Percentiles rank a stretch among this genome's conserved stretches.
Conservation (phyloP, 2,113 vertebrate genomes). For the Apaloderma vittatum region DNA sequence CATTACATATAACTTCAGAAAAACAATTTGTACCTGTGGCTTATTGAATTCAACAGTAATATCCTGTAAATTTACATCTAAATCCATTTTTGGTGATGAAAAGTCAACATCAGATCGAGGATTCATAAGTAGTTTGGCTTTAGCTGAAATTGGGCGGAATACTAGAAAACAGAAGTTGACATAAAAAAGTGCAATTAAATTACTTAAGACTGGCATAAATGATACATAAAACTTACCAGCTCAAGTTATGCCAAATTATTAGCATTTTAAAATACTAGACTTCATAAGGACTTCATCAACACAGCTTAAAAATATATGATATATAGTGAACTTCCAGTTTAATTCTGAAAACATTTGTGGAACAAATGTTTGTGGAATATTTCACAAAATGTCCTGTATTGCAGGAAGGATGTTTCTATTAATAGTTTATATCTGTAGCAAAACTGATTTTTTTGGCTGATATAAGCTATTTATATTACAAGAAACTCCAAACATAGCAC, state of each 20-base stretch:
- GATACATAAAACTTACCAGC: background rate
- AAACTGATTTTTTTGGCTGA: background rate
- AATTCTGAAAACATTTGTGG: background rate
- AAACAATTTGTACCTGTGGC: conserved; percentile 85
- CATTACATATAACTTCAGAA: background rate
- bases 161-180: conserved; percentile 81
- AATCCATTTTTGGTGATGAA: conserved; percentile 92
- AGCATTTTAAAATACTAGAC: background rate
- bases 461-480: background rate
- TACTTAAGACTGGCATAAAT: background rate
- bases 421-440: background rate
- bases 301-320: background rate
- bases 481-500: background rate
- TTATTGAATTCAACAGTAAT: conserved; percentile 94
- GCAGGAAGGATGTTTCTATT: background rate
- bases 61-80: conserved; percentile 90
- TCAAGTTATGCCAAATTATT: background rate
- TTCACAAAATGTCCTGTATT: background rate
- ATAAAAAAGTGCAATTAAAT: background rate
- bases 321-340: background rate
- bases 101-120: conserved; percentile 94
- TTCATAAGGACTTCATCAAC: background rate
- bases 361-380: background rate
- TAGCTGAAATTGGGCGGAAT: conserved; percentile 93
- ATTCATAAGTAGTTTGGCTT: conserved; percentile 96